Conservation (phyloP, 2,888 invertebrate species). For the Psylliodes chrysocephalus region DNA sequence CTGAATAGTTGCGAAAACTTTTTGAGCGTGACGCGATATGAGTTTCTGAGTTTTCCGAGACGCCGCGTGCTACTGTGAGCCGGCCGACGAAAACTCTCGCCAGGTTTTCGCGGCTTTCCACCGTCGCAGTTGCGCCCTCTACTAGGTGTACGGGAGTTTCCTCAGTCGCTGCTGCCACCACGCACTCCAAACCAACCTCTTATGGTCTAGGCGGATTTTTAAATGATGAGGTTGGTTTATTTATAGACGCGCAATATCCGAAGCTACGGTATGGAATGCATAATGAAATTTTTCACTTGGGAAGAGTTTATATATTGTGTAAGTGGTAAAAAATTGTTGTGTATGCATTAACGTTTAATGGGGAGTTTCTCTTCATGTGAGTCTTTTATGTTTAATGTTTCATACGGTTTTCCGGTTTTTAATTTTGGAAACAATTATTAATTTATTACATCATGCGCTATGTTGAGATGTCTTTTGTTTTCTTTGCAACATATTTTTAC, state of each 20-base stretch:
- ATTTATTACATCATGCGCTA: too few species aligned
- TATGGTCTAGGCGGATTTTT: constrained; percentile 35
- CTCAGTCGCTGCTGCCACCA: too few species aligned
- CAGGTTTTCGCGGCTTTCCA: constrained; percentile 52
- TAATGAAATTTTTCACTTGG: constrained; percentile 18
- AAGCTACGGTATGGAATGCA: constrained; percentile 13
- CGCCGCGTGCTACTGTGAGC: constrained; percentile 48
- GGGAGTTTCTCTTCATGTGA: too few species aligned
- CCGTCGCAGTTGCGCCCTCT: constrained; percentile 49
- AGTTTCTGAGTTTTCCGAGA: constrained; percentile 41
- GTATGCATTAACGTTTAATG: too few species aligned
- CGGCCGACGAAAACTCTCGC: constrained; percentile 42
- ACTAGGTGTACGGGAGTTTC: constrained; percentile 27
- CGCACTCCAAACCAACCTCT: constrained; percentile 17
- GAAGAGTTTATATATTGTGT: constrained; percentile 3
- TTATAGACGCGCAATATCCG: constrained; percentile 32
- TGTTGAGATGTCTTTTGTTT: too few species aligned
- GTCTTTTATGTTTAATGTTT: too few species aligned
- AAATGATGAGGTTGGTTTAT: constrained; percentile 36
- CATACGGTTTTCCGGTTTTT: too few species aligned
- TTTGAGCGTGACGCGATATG: constrained; percentile 11
- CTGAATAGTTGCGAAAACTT: background rate
- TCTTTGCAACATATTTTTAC: too few species aligned
- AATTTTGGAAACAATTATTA: too few species aligned
- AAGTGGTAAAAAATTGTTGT: too few species aligned